phyloP scores from a whole-genome alignment of 2,888 invertebrate species.

The Aspidiotus destructor region DNA sequence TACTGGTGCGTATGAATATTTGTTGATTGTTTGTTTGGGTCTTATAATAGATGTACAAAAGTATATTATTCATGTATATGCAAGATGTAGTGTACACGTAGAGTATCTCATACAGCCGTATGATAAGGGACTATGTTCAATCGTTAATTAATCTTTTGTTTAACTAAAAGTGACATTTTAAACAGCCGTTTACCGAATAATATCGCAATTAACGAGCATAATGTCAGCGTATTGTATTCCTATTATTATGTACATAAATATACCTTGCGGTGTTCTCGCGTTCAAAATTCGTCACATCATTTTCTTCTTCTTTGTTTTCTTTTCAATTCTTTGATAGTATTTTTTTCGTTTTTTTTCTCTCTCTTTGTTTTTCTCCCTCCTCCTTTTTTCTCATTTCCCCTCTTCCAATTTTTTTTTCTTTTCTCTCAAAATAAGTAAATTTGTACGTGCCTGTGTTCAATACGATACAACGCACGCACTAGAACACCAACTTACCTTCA shows the following conservation, averaged over 20 bases:
- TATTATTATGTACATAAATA: conserved; percentile 11
- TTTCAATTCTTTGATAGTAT: no score
- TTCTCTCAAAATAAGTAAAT: not conserved
- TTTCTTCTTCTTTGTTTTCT: not conserved
- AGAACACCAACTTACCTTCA: conserved; percentile 8
- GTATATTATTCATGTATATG: no score
- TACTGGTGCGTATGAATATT: no score
- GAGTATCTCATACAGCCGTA: no score
- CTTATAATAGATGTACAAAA: no score
- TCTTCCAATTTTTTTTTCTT: not conserved
- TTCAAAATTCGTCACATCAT: not conserved
- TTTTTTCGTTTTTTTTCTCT: conserved; percentile 11
- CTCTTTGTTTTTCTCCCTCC: not conserved
- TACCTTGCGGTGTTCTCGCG: not conserved
- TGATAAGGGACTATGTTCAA: conserved; percentile 3
- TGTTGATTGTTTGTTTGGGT: no score
- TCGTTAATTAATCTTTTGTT: conserved; percentile 33
- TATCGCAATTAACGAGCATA: conserved; percentile 30
- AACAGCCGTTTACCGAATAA: conserved; percentile 33
- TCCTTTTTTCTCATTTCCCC: no score
- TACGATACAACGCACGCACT: conserved; percentile 5
- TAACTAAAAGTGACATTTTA: conserved; percentile 31
- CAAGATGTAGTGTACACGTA: no score
- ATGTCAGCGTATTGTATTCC: conserved; percentile 24
- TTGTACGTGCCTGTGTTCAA: not conserved